Conservation (phyloP, 2,888 invertebrate genomes). For the Aquatica leii region DNA sequence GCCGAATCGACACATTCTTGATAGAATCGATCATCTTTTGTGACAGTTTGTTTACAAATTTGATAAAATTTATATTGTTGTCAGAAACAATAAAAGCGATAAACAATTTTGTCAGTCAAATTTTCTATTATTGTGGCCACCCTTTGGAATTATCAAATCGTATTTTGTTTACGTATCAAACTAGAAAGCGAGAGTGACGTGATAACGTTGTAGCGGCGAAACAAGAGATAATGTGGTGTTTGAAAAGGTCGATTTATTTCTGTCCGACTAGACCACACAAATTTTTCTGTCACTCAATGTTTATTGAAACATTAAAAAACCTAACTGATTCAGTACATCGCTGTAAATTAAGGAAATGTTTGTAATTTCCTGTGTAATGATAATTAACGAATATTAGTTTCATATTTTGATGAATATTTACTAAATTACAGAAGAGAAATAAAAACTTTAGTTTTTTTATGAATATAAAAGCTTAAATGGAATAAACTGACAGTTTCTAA, state of each 20-base stretch:
- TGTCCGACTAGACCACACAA: not conserved
- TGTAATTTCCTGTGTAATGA: no score
- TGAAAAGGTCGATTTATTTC: slow-evolving; percentile 13
- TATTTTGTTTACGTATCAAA: slow-evolving; percentile 11
- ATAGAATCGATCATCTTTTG: slow-evolving; percentile 12
- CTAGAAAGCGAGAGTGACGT: slow-evolving; percentile 10
- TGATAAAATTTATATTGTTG: slow-evolving; percentile 10
- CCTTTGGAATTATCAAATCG: slow-evolving; percentile 14
- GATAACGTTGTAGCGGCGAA: not conserved
- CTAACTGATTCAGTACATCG: not conserved
- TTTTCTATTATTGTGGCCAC: slow-evolving; percentile 1
- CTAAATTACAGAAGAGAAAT: no score
- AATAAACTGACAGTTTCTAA: not conserved
- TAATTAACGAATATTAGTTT: no score
- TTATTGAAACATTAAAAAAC: not conserved
- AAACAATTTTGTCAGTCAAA: not conserved
- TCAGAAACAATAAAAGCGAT: slow-evolving; percentile 7
- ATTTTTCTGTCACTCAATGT: not conserved
- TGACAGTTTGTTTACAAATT: not conserved
- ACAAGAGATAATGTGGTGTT: slow-evolving; percentile 14
- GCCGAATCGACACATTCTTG: not conserved
- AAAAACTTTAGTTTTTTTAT: slow-evolving; percentile 4
- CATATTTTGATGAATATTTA: no score
- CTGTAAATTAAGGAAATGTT: no score
- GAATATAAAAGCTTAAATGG: not conserved